phyloP scores from a whole-genome alignment of 2,113 vertebrate genomes.

The Aythya baeri region DNA sequence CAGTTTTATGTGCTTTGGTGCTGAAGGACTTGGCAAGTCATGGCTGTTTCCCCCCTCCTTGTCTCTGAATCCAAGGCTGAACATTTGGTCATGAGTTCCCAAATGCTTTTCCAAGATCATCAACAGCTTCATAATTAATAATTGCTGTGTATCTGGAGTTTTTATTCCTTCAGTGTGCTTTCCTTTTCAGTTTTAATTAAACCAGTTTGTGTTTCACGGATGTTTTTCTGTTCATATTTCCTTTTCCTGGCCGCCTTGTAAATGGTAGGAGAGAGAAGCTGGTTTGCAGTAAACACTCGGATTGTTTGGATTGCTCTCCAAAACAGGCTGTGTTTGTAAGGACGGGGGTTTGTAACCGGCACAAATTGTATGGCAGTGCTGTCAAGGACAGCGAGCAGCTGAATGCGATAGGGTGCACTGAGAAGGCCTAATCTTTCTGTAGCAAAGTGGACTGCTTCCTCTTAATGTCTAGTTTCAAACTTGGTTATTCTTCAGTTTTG shows the following conservation, averaged over 20 bases:
- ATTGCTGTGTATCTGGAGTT: neutral
- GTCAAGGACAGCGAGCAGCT: neutral
- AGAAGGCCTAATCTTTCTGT: neutral
- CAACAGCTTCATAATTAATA: neutral
- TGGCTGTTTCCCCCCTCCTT: neutral
- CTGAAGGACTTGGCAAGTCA: conserved; percentile 25
- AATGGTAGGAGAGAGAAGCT: conserved; percentile 17
- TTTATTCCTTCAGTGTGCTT: conserved; percentile 39
- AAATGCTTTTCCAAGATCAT: conserved; percentile 19
- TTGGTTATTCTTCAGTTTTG: neutral
- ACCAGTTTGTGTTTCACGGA: neutral
- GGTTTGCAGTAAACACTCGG: conserved; percentile 52
- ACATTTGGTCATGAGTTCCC: neutral
- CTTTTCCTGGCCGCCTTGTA: neutral
- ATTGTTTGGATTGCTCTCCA: neutral
- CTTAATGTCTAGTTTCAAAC: neutral
- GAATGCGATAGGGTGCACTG: neutral
- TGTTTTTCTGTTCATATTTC: neutral
- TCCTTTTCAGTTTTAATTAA: conserved; percentile 38
- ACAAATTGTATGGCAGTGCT: neutral
- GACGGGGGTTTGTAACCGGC: neutral
- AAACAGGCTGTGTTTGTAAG: neutral
- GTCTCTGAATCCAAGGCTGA: neutral
- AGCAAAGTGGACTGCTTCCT: neutral
- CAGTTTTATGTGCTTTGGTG: conserved; percentile 65